Conservation (phyloP, 2,113 vertebrate species). For the Dipodomys stephensi region DNA sequence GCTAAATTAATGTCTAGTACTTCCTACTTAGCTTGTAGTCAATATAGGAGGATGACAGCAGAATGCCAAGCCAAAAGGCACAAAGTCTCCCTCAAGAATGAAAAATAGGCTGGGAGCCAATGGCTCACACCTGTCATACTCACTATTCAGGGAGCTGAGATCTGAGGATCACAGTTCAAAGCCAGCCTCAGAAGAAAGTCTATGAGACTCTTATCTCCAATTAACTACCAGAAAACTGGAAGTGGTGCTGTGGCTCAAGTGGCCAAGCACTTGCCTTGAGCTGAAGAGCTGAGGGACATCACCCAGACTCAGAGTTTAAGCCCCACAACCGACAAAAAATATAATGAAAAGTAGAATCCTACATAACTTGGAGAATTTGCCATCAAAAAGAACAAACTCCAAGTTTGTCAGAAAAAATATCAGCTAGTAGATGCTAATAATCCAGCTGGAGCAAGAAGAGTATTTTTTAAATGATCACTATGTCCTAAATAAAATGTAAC, state of each 20-base stretch:
- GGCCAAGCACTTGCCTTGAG: too few species aligned
- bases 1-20: background rate
- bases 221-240: too few species aligned
- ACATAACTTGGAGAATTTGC: background rate
- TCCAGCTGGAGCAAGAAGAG: background rate
- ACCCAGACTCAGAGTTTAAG: too few species aligned
- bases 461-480: background rate
- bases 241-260: too few species aligned
- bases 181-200: too few species aligned
- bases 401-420: background rate
- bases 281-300: too few species aligned
- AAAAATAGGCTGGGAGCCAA: background rate
- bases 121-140: too few species aligned
- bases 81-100: background rate
- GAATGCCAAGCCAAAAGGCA: background rate
- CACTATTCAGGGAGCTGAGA: too few species aligned
- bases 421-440: background rate
- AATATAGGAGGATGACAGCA: background rate
- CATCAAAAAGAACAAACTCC: background rate
- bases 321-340: too few species aligned
- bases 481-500: background rate
- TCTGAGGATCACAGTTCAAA: too few species aligned
- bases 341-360: background rate
- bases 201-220: too few species aligned
- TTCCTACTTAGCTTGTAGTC: background rate